These are phyloP conservation scores for Odontomachus brunneus DNA, from an alignment of 1,140 invertebrate species.

Conservation along the genomic window DNA sequence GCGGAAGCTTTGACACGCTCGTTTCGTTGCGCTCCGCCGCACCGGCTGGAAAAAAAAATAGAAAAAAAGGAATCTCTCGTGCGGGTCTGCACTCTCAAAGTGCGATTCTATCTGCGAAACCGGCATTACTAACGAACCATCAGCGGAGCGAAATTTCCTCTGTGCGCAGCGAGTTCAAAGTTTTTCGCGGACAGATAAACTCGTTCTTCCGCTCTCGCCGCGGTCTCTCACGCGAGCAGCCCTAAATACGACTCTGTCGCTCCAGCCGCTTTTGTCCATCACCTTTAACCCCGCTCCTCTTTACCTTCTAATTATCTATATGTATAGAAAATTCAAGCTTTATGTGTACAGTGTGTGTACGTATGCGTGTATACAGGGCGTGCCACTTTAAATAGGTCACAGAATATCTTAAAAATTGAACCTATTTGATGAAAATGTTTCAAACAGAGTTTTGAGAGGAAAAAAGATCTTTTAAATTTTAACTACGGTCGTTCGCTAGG, in stretches of 20 bases:
- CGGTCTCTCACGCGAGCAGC: conserved; percentile 37
- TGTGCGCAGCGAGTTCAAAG: conserved; percentile 55
- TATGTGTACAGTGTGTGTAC: too few relatives aligned
- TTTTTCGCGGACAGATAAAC: conserved; percentile 53
- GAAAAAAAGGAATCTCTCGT: conserved; percentile 1
- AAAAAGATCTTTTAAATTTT: too few relatives aligned
- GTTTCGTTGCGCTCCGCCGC: conserved; percentile 36
- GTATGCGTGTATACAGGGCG: too few relatives aligned
- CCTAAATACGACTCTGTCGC: conserved; percentile 51
- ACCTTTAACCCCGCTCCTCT: neutral
- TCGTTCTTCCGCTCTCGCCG: conserved; percentile 48
- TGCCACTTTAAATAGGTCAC: too few relatives aligned
- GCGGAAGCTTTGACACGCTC: conserved; percentile 44
- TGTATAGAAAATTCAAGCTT: too few relatives aligned
- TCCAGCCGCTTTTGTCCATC: neutral
- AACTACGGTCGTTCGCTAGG: too few relatives aligned
- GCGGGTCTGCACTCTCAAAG: conserved; percentile 44
- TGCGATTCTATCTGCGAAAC: conserved; percentile 52
- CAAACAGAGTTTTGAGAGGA: too few relatives aligned
- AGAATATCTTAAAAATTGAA: too few relatives aligned
- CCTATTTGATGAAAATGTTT: too few relatives aligned
- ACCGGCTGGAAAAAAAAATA: neutral
- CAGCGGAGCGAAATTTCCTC: conserved; percentile 53
- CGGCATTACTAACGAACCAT: conserved; percentile 62
- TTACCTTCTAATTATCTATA: conserved; percentile 16